Conservation (phyloP, 2,888 invertebrate species). For the Syritta pipiens region DNA sequence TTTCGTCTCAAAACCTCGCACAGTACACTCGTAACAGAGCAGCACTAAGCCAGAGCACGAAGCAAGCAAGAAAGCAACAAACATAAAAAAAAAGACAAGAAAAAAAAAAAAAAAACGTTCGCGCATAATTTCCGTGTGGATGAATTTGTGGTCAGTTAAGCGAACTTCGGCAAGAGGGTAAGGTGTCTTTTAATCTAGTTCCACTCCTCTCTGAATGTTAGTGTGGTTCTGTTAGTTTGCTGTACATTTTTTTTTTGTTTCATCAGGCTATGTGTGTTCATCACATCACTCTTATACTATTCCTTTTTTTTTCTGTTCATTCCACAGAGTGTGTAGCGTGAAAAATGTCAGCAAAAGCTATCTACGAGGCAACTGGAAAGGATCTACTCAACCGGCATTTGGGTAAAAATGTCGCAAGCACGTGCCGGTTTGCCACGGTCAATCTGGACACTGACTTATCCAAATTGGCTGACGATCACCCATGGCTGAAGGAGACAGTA, state of each 20-base stretch:
- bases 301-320: slow-evolving; percentile 22
- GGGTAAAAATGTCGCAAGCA: slow-evolving; percentile 83
- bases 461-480: slow-evolving; percentile 86
- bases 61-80: no score
- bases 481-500: slow-evolving; percentile 92
- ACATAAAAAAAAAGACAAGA: slow-evolving; percentile 1
- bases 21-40: background rate
- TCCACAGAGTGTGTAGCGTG: slow-evolving; percentile 45
- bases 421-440: slow-evolving; percentile 90
- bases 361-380: slow-evolving; percentile 96
- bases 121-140: slow-evolving; percentile 22
- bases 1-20: background rate
- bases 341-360: slow-evolving; percentile 97
- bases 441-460: slow-evolving; percentile 88
- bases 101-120: slow-evolving; percentile 14
- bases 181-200: slow-evolving; percentile 36
- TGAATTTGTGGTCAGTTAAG: slow-evolving; percentile 49
- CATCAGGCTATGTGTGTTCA: slow-evolving; percentile 38
- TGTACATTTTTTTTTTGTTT: no score
- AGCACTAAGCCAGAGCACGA: no score
- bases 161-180: slow-evolving; percentile 57
- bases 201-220: background rate
- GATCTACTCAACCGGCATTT: slow-evolving; percentile 92
- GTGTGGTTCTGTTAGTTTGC: slow-evolving; percentile 43
- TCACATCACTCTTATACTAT: background rate